Percentiles rank a stretch among this genome's conserved stretches.
Evolutionary conservation across 2,888 invertebrate species (phyloP).

Genomic region (Heliconius ethilla): DNA sequence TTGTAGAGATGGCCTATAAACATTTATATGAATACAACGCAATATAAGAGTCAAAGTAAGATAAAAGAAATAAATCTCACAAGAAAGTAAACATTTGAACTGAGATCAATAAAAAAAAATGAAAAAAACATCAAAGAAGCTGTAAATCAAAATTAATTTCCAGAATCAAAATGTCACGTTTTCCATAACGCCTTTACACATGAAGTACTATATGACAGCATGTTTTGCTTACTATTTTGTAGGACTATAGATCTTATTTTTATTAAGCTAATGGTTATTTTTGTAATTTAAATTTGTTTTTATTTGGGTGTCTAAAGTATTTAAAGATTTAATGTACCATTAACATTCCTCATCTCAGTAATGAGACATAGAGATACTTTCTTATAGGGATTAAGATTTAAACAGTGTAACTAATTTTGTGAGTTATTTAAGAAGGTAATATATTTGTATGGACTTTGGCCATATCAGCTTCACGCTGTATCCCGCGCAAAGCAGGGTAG

Average conservation of each 20-base stretch:
- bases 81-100: slow-evolving; percentile 20
- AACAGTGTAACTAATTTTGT: slow-evolving; percentile 20
- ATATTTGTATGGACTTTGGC: not conserved
- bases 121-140: slow-evolving; percentile 44
- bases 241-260: not conserved
- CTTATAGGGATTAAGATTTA: slow-evolving; percentile 42
- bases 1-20: not conserved
- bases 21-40: slow-evolving; percentile 1
- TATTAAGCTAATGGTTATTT: not conserved
- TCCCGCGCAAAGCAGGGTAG: not conserved
- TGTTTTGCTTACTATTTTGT: not conserved
- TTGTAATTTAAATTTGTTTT: slow-evolving; percentile 26
- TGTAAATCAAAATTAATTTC: slow-evolving; percentile 62
- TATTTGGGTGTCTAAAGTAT: slow-evolving; percentile 47
- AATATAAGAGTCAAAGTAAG: not conserved
- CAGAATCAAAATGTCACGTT: slow-evolving; percentile 49
- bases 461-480: no score
- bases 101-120: slow-evolving; percentile 3
- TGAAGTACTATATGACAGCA: slow-evolving; percentile 20
- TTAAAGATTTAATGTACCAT: slow-evolving; percentile 69
- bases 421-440: slow-evolving; percentile 20
- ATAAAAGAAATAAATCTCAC: slow-evolving; percentile 25
- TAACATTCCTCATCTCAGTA: slow-evolving; percentile 63
- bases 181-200: slow-evolving; percentile 7
- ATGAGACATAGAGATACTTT: slow-evolving; percentile 45